These are phyloP conservation scores for Acromyrmex echinatior DNA, from an alignment of 1,140 invertebrate species.

Conservation along the genomic window DNA sequence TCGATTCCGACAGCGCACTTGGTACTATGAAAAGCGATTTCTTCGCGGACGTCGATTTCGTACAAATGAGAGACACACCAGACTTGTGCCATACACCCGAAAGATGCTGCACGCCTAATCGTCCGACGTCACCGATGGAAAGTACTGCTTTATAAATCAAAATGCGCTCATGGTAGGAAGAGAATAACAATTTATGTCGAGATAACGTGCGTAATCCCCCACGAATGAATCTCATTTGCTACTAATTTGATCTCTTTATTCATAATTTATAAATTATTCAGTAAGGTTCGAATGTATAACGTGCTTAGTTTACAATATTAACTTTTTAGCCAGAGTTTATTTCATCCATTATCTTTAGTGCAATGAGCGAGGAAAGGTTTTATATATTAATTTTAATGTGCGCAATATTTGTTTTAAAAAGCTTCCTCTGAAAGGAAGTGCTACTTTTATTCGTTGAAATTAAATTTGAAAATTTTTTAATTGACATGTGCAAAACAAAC, in stretches of 20 bases:
- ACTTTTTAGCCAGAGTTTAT: slow-evolving; percentile 33
- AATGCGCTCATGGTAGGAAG: not conserved
- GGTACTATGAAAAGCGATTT: slow-evolving; percentile 86
- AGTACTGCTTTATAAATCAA: slow-evolving; percentile 83
- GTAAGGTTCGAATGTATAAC: slow-evolving; percentile 48
- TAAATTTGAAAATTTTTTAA: not conserved
- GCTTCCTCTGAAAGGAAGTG: not conserved
- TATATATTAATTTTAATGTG: slow-evolving; percentile 12
- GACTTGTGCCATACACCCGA: slow-evolving; percentile 81
- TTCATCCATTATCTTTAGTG: slow-evolving; percentile 36
- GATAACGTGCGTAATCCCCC: slow-evolving; percentile 41
- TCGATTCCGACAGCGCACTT: slow-evolving; percentile 84
- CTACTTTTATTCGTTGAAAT: slow-evolving; percentile 14
- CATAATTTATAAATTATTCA: slow-evolving; percentile 46
- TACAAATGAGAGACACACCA: slow-evolving; percentile 79
- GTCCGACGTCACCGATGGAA: slow-evolving; percentile 82
- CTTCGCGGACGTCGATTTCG: slow-evolving; percentile 84
- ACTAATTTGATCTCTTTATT: slow-evolving; percentile 69
- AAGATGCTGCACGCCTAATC: slow-evolving; percentile 79
- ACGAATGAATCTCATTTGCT: slow-evolving; percentile 57
- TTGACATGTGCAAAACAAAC: not conserved
- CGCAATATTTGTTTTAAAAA: not conserved
- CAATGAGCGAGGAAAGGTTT: not conserved
- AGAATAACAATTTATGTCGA: slow-evolving; percentile 36
- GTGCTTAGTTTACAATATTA: slow-evolving; percentile 59